phyloP scores from a whole-genome alignment of 1,140 invertebrate genomes.

The Argopecten irradians region DNA sequence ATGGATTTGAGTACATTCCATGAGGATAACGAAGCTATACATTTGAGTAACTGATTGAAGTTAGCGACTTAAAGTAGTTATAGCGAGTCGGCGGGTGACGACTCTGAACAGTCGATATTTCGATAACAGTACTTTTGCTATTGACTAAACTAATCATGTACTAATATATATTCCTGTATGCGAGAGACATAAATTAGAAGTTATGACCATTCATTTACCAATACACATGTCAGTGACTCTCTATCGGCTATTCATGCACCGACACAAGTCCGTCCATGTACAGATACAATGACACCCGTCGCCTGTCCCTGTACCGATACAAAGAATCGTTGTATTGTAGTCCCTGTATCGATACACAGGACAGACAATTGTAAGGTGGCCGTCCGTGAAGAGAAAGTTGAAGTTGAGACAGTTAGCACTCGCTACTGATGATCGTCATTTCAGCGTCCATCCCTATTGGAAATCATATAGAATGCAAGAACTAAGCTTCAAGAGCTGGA shows the following conservation, averaged over 20 bases:
- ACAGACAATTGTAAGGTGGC: too few relatives aligned
- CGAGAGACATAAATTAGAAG: too few relatives aligned
- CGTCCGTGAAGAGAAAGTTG: too few relatives aligned
- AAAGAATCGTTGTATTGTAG: not conserved
- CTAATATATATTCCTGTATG: not conserved
- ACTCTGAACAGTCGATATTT: too few relatives aligned
- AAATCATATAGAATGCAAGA: not conserved
- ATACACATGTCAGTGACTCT: not conserved
- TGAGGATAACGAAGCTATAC: not conserved
- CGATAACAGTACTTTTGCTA: conserved; percentile 21
- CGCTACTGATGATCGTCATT: not conserved
- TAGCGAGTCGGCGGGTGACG: too few relatives aligned
- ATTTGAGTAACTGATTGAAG: not conserved
- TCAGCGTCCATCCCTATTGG: not conserved
- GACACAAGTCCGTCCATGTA: not conserved
- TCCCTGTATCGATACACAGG: too few relatives aligned
- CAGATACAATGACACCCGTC: not conserved
- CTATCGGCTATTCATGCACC: not conserved
- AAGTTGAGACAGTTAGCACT: too few relatives aligned
- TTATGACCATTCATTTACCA: too few relatives aligned
- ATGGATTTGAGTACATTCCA: not conserved
- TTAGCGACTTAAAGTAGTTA: too few relatives aligned
- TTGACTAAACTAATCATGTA: not conserved
- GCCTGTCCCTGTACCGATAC: not conserved
- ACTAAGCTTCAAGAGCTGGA: not conserved